Base-by-base conservation (phyloP, 1,140 invertebrate genomes). In the Magallana gigas region DNA sequence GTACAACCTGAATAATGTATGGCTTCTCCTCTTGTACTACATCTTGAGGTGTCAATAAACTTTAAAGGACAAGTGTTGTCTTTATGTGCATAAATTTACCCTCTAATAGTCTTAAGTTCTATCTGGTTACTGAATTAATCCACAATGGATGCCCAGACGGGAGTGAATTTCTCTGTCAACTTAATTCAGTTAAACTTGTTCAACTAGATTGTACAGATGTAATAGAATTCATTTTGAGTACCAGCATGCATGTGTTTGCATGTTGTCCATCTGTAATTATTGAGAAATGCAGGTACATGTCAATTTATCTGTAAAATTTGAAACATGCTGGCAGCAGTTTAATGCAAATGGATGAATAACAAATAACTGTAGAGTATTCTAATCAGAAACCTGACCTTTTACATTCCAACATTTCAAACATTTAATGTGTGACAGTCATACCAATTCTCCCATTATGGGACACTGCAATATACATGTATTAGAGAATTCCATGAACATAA, bases 371-470 rank as follows among this genome's bases (percentile, higher is more conserved):
- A 36, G 36, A 36, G 23, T 76, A 71, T 71, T 71, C 18, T 71
- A 76, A 76, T 76, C 68, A 29, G 68, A 76, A 29, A 29, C 36
- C 5, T 76, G 68, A 76, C 68, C 68, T 76, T 76, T 76, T 76
- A 18, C 23, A 12, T 29, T 29, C 8, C 23, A 76, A 76, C 23
- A 76, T 76, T 76, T 76, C 68, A 76, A 76, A 76, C 68, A 36
- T 62, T 48, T 48, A 48, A 48, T 48, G 5, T 48, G n/a, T 36
- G 68, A 29, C 68, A 12, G 23, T 76, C 36, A 11, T 76, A 29
- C 23, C 23, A 29, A 29, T 36, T 29, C 12, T 6, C n/a, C 12
- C 23, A 23, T 23, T 29, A 11, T 71, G 18, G 18, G 36, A 29
- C 12, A 23, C 68, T 71, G 68, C 36, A 48, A 48, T 48, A 48